A percentile compares a stretch with the other conserved stretches of the same genome.
Evolutionary conservation across 2,113 vertebrate genomes (phyloP).

Genomic region (Melospiza georgiana): DNA sequence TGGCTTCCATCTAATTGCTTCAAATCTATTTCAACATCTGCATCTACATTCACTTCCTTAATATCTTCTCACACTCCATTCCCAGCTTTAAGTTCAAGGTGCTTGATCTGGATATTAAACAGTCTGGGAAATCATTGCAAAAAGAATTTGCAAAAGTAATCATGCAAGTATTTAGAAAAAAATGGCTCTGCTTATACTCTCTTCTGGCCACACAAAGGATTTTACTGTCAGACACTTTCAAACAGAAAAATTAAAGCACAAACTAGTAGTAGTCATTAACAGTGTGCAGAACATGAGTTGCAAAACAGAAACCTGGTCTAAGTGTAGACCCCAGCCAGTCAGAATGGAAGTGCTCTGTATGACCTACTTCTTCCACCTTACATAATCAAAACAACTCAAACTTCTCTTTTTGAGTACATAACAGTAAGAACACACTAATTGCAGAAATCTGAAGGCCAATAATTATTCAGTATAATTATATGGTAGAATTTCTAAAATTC

Average conservation of each 20-base stretch:
- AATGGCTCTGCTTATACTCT: background rate
- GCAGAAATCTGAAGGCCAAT: background rate
- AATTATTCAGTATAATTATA: background rate
- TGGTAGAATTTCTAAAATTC: background rate
- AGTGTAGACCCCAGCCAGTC: background rate
- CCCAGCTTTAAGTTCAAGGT: background rate
- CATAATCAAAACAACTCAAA: background rate
- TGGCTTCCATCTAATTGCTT: background rate
- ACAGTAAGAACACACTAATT: background rate
- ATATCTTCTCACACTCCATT: background rate
- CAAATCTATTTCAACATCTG: background rate
- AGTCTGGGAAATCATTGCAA: background rate
- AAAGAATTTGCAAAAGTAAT: conserved; percentile 37
- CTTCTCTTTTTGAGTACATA: background rate
- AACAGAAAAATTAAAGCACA: background rate
- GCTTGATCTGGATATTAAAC: background rate
- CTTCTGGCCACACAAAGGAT: background rate
- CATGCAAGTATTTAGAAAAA: background rate
- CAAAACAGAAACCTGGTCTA: background rate
- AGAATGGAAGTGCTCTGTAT: background rate
- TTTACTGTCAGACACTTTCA: background rate
- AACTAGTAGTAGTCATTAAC: background rate
- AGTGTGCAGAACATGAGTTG: background rate
- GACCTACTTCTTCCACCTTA: background rate
- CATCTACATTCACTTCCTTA: background rate